Conservation (phyloP, 2,888 invertebrate genomes). For the Oegoconia quadripuncta region DNA sequence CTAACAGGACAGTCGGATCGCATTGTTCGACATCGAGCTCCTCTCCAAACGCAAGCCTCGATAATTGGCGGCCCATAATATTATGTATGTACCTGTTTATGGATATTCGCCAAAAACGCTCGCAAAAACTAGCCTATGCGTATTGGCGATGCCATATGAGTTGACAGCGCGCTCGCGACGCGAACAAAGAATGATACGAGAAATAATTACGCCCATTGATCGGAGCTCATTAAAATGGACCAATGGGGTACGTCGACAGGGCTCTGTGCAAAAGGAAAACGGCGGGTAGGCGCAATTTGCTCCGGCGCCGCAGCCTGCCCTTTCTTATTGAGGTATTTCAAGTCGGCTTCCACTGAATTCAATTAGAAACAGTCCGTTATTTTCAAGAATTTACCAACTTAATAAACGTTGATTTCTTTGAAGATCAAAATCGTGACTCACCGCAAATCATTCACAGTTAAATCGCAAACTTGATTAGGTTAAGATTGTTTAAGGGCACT, state of each 20-base stretch:
- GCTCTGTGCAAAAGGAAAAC: constrained; percentile 55
- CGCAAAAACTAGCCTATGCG: constrained; percentile 45
- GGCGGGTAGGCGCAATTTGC: constrained; percentile 62
- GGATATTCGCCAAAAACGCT: constrained; percentile 62
- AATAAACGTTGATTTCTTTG: constrained; percentile 32
- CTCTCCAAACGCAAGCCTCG: constrained; percentile 19
- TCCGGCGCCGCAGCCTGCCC: constrained; percentile 59
- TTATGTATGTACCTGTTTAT: constrained; percentile 39
- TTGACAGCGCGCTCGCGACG: constrained; percentile 59
- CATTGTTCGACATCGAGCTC: constrained; percentile 49
- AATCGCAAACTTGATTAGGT: no score
- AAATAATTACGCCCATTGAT: constrained; percentile 78
- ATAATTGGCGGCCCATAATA: constrained; percentile 45
- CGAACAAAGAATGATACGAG: constrained; percentile 68
- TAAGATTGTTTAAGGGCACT: no score
- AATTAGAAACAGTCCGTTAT: constrained; percentile 60
- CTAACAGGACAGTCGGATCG: constrained; percentile 31
- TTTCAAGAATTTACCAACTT: constrained; percentile 50
- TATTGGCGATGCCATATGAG: constrained; percentile 44
- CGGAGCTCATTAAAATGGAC: constrained; percentile 69
- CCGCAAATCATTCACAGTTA: no score
- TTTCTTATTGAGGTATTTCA: constrained; percentile 67
- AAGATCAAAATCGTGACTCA: constrained; percentile 23
- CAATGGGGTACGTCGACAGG: constrained; percentile 52
- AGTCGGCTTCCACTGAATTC: constrained; percentile 53